These are phyloP conservation scores for Sphaerophoria taeniata DNA, from an alignment of 2,888 invertebrate species.

Conservation along the genomic window DNA sequence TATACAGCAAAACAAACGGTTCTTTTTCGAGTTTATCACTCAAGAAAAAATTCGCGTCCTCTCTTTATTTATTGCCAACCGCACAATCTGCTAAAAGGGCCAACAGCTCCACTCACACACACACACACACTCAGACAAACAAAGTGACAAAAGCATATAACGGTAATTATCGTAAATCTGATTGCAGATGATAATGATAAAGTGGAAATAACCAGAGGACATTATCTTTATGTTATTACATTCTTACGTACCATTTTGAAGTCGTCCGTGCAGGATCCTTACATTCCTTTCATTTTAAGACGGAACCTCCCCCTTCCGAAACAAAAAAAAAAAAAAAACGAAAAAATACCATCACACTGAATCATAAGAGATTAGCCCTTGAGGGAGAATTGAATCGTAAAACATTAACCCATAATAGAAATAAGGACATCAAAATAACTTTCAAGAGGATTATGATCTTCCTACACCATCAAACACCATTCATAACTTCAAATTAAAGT, in stretches of 20 bases:
- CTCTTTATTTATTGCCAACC: conserved; percentile 52
- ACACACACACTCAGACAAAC: not conserved
- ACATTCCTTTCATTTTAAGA: conserved; percentile 9
- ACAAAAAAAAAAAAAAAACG: no score
- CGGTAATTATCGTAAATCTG: conserved; percentile 62
- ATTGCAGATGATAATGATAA: conserved; percentile 66
- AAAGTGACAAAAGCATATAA: conserved; percentile 14
- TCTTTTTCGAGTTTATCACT: conserved; percentile 64
- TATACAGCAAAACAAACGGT: conserved; percentile 47
- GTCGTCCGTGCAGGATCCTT: not conserved
- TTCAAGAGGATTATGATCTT: conserved; percentile 24
- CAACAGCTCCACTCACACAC: not conserved
- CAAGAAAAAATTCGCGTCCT: conserved; percentile 52
- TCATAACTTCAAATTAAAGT: conserved; percentile 58
- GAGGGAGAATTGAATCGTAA: conserved; percentile 45
- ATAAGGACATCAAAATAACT: conserved; percentile 47
- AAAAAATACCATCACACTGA: conserved; percentile 11
- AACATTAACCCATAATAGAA: conserved; percentile 58
- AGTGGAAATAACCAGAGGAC: conserved; percentile 53
- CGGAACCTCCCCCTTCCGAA: not conserved
- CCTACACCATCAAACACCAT: not conserved
- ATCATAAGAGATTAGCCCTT: conserved; percentile 53
- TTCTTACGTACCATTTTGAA: conserved; percentile 13
- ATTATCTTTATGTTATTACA: conserved; percentile 53
- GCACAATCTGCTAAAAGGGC: conserved; percentile 28